Percentiles rank a stretch among this genome's conserved stretches.
phyloP scores from a whole-genome alignment of 2,888 invertebrate species.

The Galerucella pusilla region DNA sequence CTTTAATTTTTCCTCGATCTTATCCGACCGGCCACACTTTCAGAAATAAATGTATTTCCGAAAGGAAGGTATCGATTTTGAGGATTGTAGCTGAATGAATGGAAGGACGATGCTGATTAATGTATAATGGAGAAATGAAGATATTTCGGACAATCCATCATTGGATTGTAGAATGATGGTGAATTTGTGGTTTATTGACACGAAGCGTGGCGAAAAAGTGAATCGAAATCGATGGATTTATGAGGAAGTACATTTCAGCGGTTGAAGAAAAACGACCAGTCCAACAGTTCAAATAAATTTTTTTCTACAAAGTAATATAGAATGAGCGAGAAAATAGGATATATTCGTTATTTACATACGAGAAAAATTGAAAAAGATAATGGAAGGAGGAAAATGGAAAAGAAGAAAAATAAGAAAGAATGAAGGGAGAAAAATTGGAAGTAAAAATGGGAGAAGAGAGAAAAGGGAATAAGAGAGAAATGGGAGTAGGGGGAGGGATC shows the following conservation, averaged over 20 bases:
- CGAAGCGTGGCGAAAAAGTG: conserved; percentile 7
- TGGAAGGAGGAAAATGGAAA: no score
- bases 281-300: not conserved
- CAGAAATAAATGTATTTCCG: conserved; percentile 58
- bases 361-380: no score
- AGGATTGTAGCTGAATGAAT: conserved; percentile 53
- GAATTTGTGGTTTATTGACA: conserved; percentile 15
- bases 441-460: no score
- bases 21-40: conserved; percentile 24
- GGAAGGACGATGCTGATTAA: conserved; percentile 53
- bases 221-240: not conserved
- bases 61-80: conserved; percentile 54
- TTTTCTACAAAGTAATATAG: no score
- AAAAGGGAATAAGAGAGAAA: no score
- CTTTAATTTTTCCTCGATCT: not conserved
- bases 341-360: no score
- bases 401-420: no score
- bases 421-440: no score
- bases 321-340: no score
- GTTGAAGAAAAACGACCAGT: not conserved
- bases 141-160: conserved; percentile 45
- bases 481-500: no score
- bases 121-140: conserved; percentile 48
- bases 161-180: conserved; percentile 2
- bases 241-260: not conserved